Percentiles rank a stretch among this genome's conserved stretches.
phyloP scores from a whole-genome alignment of 2,888 invertebrate genomes.

The Ernsta delagoae region DNA sequence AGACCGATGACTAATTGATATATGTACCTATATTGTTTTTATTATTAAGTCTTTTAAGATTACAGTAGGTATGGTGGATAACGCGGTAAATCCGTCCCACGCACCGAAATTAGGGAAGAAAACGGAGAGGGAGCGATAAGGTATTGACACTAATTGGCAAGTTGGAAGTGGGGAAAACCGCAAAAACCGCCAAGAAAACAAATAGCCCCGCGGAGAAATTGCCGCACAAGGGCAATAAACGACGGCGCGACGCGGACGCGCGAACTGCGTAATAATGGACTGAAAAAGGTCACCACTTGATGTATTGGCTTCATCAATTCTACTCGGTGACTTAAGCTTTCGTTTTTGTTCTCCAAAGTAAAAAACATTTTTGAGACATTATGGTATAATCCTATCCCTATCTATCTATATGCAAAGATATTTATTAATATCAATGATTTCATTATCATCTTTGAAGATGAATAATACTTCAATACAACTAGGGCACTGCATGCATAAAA shows the following conservation, averaged over 20 bases:
- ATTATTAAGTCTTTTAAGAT: neutral
- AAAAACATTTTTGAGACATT: neutral
- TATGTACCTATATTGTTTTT: neutral
- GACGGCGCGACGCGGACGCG: slow-evolving; percentile 47
- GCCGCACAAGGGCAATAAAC: slow-evolving; percentile 49
- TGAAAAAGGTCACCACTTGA: slow-evolving; percentile 55
- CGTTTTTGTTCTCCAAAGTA: neutral
- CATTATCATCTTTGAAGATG: too few relatives aligned
- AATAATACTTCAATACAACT: too few relatives aligned
- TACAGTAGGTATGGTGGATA: neutral
- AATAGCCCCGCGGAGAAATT: slow-evolving; percentile 47
- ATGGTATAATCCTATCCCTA: neutral
- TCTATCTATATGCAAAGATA: too few relatives aligned
- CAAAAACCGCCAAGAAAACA: slow-evolving; percentile 52
- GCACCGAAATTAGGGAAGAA: neutral
- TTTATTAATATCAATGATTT: too few relatives aligned
- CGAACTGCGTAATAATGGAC: slow-evolving; percentile 56
- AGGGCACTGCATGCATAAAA: too few relatives aligned
- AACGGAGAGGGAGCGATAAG: neutral
- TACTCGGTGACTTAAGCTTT: slow-evolving; percentile 19
- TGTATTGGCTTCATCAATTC: slow-evolving; percentile 52
- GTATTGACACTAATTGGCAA: slow-evolving; percentile 44
- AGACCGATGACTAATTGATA: neutral
- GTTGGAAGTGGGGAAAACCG: slow-evolving; percentile 41
- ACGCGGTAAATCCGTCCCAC: too few relatives aligned